Evolutionary conservation across 2,888 invertebrate species (phyloP).

Genomic region (Leptopilina syphax): DNA sequence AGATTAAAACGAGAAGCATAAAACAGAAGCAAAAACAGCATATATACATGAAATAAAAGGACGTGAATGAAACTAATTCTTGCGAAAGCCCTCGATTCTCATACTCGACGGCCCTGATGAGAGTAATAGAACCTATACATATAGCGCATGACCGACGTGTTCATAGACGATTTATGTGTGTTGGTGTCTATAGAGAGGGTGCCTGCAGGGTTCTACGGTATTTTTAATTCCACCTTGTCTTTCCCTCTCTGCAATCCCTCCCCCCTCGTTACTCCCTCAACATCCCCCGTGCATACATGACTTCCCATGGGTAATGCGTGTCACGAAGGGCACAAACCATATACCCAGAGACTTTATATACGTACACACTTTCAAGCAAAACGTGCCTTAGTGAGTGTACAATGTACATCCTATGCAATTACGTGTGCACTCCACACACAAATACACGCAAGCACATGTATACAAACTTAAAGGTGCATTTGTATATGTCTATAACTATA

Average conservation of each 20-base stretch:
- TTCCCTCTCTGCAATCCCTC: conserved; percentile 53
- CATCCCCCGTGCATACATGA: conserved; percentile 44
- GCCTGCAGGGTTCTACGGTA: conserved; percentile 61
- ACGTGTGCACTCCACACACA: conserved; percentile 45
- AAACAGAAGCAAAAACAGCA: not conserved
- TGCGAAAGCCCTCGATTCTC: conserved; percentile 45
- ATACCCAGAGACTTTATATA: conserved; percentile 47
- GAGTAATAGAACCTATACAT: conserved; percentile 30
- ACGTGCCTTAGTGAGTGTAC: conserved; percentile 43
- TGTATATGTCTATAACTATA: conserved; percentile 3
- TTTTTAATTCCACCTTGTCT: conserved; percentile 64
- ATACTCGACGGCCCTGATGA: conserved; percentile 59
- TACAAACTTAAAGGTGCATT: conserved; percentile 44
- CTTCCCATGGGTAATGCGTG: conserved; percentile 56
- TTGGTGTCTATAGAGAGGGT: conserved; percentile 8
- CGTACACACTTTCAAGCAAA: conserved; percentile 35
- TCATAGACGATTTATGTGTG: not conserved
- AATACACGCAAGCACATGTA: conserved; percentile 46
- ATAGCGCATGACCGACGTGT: conserved; percentile 2
- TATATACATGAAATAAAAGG: conserved; percentile 1
- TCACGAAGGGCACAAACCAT: conserved; percentile 53
- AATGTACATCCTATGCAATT: conserved; percentile 53
- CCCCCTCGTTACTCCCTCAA: conserved; percentile 34
- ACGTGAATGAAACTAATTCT: conserved; percentile 19
- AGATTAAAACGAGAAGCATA: too few species aligned